A percentile compares a stretch with the other conserved stretches of the same genome.
These are phyloP conservation scores for Pocillopora verrucosa DNA, from an alignment of 64 coral and sea anemone species.

Conservation along the genomic window DNA sequence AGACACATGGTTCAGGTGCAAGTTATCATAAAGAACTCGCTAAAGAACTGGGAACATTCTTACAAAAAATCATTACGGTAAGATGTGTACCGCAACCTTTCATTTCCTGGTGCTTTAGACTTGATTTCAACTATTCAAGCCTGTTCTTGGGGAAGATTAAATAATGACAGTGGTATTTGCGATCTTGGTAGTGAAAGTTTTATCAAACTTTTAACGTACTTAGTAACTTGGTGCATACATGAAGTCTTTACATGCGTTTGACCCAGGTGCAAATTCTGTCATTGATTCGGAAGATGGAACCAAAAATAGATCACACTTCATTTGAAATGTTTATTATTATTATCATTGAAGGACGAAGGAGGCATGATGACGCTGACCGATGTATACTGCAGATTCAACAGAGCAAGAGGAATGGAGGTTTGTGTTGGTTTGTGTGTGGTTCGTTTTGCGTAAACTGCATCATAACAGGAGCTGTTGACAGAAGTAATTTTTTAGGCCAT, in stretches of 20 bases:
- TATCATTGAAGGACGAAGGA: constrained; percentile 68
- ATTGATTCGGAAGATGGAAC: not conserved
- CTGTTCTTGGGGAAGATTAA: too few species aligned
- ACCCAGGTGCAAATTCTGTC: too few species aligned
- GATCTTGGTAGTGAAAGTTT: too few species aligned
- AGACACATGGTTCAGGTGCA: constrained; percentile 88
- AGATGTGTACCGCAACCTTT: not conserved
- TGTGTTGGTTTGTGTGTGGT: constrained; percentile 50
- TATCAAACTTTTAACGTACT: too few species aligned
- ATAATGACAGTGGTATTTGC: too few species aligned
- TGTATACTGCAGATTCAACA: constrained; percentile 97
- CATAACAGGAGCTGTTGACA: too few species aligned
- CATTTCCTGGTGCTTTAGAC: too few species aligned
- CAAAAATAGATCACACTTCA: not conserved
- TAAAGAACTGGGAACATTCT: constrained; percentile 75
- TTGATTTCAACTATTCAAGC: too few species aligned
- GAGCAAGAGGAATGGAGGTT: constrained; percentile 99
- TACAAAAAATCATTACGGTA: constrained; percentile 86
- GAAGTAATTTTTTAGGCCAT: too few species aligned
- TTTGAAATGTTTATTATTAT: not conserved
- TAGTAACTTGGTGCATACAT: not conserved
- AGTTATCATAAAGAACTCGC: constrained; percentile 96
- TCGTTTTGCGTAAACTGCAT: not conserved
- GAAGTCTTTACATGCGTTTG: too few species aligned
- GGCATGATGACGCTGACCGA: constrained; percentile 97